Evolutionary conservation across 2,797 vertebrate species (phyloP), one percentile per base, ranked within the genome.

Genomic region (Spatula versicolor): DNA sequence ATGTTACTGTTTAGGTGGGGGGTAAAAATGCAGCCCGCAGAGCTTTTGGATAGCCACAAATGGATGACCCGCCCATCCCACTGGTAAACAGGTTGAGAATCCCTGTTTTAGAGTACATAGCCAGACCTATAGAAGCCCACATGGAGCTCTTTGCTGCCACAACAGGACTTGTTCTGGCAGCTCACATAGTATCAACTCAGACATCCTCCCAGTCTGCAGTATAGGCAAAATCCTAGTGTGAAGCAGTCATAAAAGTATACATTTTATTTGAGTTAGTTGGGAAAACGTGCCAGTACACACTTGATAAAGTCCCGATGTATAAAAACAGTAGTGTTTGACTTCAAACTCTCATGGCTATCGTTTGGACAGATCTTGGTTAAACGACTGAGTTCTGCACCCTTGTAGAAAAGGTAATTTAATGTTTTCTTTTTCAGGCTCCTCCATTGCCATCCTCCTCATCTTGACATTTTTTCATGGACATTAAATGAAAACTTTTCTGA

Each of bases 381-480:
- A 74, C 43, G 73, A 13, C 25, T 30, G 73, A 60, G 68, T 74
- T 88, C 83, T 93, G 48, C 86, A 92, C 84, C 92, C 74, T 91
- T 95, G 94, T 94, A 96, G 94, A 88, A 96, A 97, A 97, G 91
- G 90, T 95, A 96, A 96, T 96, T 56, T 68, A 94, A 89, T 97
- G 75, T 96, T 96, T 96, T 96, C 94, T 97, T 93, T 97, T 98
- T 90, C 94, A 99, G 99, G 99, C 99, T 97, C 99, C 99, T 98
- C 99, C 99, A 90, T 98, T 99, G 98, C 99, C 99, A 97, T 99
- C 99, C 96, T 98, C 99, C 92, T 99, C 99, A 98, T 99, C 99
- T 98, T 99, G 99, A 99, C 98, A 98, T 97, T 98, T 98, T 98
- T 98, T 98, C 97, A 98, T 97, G 98, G 98, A 98, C 97, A 98